Evolutionary conservation across 1,140 invertebrate species (phyloP), one percentile per base, ranked within the genome.

Genomic region (Latrodectus geometricus): DNA sequence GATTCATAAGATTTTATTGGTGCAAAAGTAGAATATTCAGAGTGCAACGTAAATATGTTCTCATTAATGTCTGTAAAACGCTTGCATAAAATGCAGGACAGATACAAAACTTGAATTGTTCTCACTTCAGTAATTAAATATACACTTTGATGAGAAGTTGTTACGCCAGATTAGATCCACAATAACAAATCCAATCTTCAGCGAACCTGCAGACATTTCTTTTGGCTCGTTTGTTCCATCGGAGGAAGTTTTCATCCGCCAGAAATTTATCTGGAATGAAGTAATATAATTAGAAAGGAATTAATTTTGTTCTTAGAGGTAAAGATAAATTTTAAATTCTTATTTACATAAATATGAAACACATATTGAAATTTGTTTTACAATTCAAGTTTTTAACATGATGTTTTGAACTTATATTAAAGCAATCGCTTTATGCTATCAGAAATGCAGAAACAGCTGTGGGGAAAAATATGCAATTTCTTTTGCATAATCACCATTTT

Each of bases 181-280:
- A 87, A 23, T 80, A 73, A 35, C 85, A 87, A 20, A 72, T 80
- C 77, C 77, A 80, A 21, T 80, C 85, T 35, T 80, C 85, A 8
- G 77, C 77, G 20, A 80, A 80, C 35, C 65, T 65, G 20, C 68
- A 80, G 15, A 74, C 72, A 54, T 52, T 75, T 54, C 66, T 87
- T 54, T 61, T 50, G 9, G 54, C 8, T 54, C 77, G 52, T 81
- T 75, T 79, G 35, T 74, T 87, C 85, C 85, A 87, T 12, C 54
- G 79, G 9, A 61, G 20, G 20, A 87, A 14, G 68, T 52, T 74
- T 48, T 80, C 85, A 14, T 87, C 85, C 14, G 74, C 12, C 21
- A 80, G 21, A 9, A 75, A 8, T 23, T 80, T 87, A 68, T 80
- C 77, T 80, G 56, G 3, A 61, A 73, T 17, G n/a, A 9, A 74